These are phyloP conservation scores for Panthera tigris DNA, from an alignment of 2,113 vertebrate genomes.

Conservation along the genomic window DNA sequence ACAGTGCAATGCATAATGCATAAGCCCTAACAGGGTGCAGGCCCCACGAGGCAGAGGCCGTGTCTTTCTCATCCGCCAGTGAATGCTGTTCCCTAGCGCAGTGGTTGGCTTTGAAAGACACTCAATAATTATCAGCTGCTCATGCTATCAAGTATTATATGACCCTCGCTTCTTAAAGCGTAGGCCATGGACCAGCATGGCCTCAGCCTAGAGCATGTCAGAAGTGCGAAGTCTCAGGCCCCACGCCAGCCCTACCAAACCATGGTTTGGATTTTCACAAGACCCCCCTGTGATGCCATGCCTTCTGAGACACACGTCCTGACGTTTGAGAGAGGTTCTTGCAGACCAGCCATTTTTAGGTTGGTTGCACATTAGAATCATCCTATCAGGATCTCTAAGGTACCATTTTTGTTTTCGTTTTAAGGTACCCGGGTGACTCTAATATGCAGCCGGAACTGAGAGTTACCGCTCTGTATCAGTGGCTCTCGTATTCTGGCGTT, in stretches of 20 bases:
- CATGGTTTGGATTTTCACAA: not conserved
- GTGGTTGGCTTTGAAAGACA: not conserved
- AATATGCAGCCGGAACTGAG: not conserved
- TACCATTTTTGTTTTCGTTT: not conserved
- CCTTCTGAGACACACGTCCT: fast-evolving
- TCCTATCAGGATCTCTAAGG: not conserved
- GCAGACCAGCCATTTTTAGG: not conserved
- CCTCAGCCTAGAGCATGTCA: not conserved
- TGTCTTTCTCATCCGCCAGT: not conserved
- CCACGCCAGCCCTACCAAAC: fast-evolving
- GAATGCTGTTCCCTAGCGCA: not conserved
- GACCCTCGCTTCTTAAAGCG: not conserved
- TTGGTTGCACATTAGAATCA: not conserved
- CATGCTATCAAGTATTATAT: not conserved
- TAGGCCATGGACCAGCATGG: not conserved
- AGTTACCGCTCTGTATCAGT: not conserved
- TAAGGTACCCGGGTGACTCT: not conserved
- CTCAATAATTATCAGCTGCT: not conserved
- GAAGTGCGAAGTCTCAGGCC: not conserved
- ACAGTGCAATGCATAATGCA: not conserved
- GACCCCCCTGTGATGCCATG: fast-evolving
- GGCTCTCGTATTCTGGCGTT: not conserved
- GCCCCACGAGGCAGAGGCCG: fast-evolving
- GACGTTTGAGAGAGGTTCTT: fast-evolving
- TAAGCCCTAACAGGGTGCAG: no score